Base-by-base conservation (phyloP, 2,113 vertebrate genomes). In the Megaceryle maxima region DNA sequence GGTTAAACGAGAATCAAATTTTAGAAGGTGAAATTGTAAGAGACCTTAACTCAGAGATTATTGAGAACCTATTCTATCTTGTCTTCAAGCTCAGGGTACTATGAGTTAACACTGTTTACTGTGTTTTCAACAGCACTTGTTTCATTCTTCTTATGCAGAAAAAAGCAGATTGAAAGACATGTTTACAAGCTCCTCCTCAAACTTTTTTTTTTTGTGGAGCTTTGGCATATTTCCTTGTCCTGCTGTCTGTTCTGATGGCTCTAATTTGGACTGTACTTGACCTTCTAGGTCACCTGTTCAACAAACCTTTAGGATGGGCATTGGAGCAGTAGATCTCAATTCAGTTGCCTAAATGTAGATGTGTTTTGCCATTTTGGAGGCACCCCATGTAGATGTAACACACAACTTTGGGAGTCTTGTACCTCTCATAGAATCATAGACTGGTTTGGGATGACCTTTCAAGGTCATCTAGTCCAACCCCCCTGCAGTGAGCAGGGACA, bases 321-420 rank as follows among this genome's bases (percentile, higher is more conserved):
- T 64, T 76, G 48, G 33, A 73, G 43, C 33, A 68, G 33, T 16
- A 64, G 13, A 4, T 73, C 22, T 86, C 35, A 37, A 2, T 64
- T 75, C 67, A 88, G 7, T 68, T 35, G 16, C 22, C 10, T 72
- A 51, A 39, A 21, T 37, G 31, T 24, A 37, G 50, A 11, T 31
- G 11, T 28, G 1, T 13, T 1, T 55, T 41, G 17, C 26, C 5
- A 10, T 68, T 90, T 72, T 70, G 39, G 51, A 67, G 56, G 14
- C 17, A 39, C 8, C 14, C 3, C 1, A 0, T 35, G 16, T 26
- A 51, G 37, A 8, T 60, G 5, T 4, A 78, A 7, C 2, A 2
- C 3, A 46, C 37, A 35, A 79, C 8, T 78, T 25, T 39, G 22
- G 57, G 41, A n/a, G 31, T 14, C 24, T 31, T 43, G 2, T 20